phyloP scores from a whole-genome alignment of 2,888 invertebrate genomes.

The Athalia cordata region DNA sequence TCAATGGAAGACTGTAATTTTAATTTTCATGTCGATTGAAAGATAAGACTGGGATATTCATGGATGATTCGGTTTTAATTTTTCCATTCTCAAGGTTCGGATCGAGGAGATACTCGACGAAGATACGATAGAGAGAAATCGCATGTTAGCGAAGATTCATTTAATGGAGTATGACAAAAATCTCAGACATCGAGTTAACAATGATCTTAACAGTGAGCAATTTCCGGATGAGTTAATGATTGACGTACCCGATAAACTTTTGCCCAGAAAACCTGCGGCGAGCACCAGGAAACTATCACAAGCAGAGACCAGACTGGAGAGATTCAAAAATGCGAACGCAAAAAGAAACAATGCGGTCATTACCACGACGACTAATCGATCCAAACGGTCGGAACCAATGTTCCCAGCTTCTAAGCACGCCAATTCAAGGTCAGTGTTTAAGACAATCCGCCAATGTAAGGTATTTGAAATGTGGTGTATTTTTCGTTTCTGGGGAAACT shows the following conservation, averaged over 20 bases:
- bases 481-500: no score
- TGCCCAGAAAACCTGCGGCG: slow-evolving; percentile 65
- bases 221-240: slow-evolving; percentile 68
- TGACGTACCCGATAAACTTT: slow-evolving; percentile 67
- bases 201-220: slow-evolving; percentile 73
- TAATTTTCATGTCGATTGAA: neutral
- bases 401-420: slow-evolving; percentile 52
- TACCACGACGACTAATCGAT: slow-evolving; percentile 47
- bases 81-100: slow-evolving; percentile 50
- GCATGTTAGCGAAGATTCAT: slow-evolving; percentile 62
- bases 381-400: slow-evolving; percentile 61
- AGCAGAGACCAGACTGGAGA: slow-evolving; percentile 65
- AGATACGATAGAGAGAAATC: slow-evolving; percentile 60
- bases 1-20: slow-evolving; percentile 32
- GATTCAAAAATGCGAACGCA: slow-evolving; percentile 62
- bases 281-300: slow-evolving; percentile 68
- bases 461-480: no score
- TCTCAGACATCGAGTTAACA: slow-evolving; percentile 72
- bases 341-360: slow-evolving; percentile 55
- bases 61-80: no score
- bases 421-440: slow-evolving; percentile 58
- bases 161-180: slow-evolving; percentile 70
- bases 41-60: no score
- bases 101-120: slow-evolving; percentile 58
- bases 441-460: no score